phyloP scores from a whole-genome alignment of 1,140 invertebrate species.

The Cyrtorhinus lividipennis region DNA sequence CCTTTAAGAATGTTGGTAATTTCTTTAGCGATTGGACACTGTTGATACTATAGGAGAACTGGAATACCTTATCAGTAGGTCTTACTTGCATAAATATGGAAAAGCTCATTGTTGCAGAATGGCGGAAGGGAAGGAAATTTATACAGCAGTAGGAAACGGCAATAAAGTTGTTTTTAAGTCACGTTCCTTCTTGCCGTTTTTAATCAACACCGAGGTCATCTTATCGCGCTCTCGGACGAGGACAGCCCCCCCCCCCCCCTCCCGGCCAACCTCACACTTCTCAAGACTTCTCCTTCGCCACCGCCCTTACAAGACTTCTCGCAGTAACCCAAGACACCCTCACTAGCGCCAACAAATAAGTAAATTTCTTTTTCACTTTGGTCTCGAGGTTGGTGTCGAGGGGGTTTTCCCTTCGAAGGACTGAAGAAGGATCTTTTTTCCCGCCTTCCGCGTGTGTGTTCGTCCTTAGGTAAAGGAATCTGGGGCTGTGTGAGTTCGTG shows the following conservation, averaged over 20 bases:
- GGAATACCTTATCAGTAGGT: too few relatives aligned
- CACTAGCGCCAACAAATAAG: neutral
- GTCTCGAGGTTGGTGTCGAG: neutral
- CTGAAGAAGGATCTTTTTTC: neutral
- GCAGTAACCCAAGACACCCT: too few relatives aligned
- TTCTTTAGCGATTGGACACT: too few relatives aligned
- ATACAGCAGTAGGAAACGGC: neutral
- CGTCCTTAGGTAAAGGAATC: too few relatives aligned
- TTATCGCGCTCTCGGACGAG: neutral
- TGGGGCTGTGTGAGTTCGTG: neutral
- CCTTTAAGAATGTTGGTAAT: too few relatives aligned
- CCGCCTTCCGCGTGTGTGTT: too few relatives aligned
- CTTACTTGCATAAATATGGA: too few relatives aligned
- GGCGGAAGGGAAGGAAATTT: neutral
- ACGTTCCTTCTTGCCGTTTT: constrained; percentile 1
- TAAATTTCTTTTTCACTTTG: constrained; percentile 1
- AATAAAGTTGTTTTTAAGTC: neutral
- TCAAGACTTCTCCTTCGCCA: neutral
- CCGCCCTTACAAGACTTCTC: too few relatives aligned
- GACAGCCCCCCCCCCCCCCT: neutral
- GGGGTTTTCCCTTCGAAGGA: neutral
- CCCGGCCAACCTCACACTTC: too few relatives aligned
- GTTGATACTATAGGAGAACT: neutral
- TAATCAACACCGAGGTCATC: constrained; percentile 1
- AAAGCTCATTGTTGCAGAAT: too few relatives aligned